These are phyloP conservation scores for Lepus timidus DNA, from an alignment of 2,113 vertebrate species.

Conservation along the genomic window DNA sequence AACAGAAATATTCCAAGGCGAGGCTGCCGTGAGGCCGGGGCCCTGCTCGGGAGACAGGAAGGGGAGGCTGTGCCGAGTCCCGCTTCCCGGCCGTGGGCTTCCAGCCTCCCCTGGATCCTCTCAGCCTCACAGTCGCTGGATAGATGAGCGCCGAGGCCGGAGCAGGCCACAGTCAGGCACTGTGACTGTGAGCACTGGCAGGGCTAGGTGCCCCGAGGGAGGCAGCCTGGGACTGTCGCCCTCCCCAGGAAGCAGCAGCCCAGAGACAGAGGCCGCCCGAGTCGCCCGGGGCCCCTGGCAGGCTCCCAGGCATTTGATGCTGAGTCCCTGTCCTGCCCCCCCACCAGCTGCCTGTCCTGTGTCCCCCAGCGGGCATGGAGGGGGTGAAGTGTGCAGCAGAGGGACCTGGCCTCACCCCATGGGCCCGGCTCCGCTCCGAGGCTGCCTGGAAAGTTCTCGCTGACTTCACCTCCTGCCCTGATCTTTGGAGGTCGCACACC, in stretches of 20 bases:
- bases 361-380: not conserved
- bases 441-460: not conserved
- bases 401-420: rapidly evolving
- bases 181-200: too few species aligned
- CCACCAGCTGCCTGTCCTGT: not conserved
- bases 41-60: not conserved
- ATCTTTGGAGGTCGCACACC: rapidly evolving
- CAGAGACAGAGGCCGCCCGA: rapidly evolving
- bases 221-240: rapidly evolving
- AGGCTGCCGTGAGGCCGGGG: not conserved
- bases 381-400: not conserved
- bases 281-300: too few species aligned
- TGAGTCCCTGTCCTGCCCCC: too few species aligned
- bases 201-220: too few species aligned
- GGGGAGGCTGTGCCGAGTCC: too few species aligned
- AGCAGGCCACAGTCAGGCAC: rapidly evolving
- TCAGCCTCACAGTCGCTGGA: not conserved
- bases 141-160: not conserved
- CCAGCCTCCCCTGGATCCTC: not conserved
- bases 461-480: not conserved
- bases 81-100: not conserved
- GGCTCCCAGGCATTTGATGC: rapidly evolving
- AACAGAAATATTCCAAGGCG: not conserved
- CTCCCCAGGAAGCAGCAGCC: not conserved
- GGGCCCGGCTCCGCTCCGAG: rapidly evolving